Conservation (phyloP, 1,140 invertebrate species). For the Hestina assimilis region DNA sequence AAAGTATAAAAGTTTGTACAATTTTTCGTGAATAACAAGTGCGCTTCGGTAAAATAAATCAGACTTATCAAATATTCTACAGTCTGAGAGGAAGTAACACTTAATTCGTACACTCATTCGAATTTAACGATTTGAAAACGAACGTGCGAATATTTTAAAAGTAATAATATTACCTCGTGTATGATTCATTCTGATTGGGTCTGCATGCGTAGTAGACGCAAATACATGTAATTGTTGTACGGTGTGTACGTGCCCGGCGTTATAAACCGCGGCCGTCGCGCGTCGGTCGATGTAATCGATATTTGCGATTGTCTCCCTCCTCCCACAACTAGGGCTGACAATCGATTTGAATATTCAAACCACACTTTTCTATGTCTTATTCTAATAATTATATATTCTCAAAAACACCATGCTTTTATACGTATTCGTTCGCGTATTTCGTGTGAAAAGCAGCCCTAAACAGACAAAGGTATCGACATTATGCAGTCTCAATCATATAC, state of each 20-base stretch:
- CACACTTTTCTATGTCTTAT: no score
- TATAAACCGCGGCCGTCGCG: slow-evolving; percentile 19
- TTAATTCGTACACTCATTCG: background rate
- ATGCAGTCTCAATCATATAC: slow-evolving; percentile 23
- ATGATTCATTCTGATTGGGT: slow-evolving; percentile 30
- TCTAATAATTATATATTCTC: no score
- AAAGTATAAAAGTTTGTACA: no score
- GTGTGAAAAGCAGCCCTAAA: slow-evolving; percentile 3
- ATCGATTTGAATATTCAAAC: background rate
- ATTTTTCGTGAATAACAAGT: no score
- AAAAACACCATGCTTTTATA: no score
- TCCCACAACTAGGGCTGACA: slow-evolving; percentile 7
- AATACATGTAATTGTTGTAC: slow-evolving; percentile 38
- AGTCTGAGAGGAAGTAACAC: background rate
- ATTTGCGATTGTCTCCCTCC: slow-evolving; percentile 51
- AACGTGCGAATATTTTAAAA: slow-evolving; percentile 21
- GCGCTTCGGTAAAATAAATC: no score
- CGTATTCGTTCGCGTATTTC: no score
- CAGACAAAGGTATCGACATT: slow-evolving; percentile 18
- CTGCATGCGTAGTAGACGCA: slow-evolving; percentile 25
- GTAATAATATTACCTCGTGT: slow-evolving; percentile 10
- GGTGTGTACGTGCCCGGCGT: slow-evolving; percentile 32
- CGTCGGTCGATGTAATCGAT: slow-evolving; percentile 26
- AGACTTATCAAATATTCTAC: background rate
- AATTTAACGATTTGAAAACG: slow-evolving; percentile 3